Base-by-base conservation (phyloP, 1,140 invertebrate genomes). In the Drosophila kurseongensis region DNA sequence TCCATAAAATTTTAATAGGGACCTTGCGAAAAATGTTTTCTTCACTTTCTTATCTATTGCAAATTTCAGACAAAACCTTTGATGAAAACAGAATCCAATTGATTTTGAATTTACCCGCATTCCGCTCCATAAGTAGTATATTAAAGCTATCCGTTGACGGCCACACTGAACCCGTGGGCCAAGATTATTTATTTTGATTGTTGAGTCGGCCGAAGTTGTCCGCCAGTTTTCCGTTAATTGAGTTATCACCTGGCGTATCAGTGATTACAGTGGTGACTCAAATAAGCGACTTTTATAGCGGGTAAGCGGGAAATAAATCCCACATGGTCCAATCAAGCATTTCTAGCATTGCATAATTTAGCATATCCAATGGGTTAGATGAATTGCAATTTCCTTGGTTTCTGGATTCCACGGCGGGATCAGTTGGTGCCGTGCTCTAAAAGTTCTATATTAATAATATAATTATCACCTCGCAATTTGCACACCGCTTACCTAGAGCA, bases 291-390 rank as follows among this genome's bases (percentile, higher is more conserved):
- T 18, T 40, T 23, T 4, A 41, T 9, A 38, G 27, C 55, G 55
- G n/a, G 40, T 38, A 32, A 73, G 69, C 35, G n/a, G 14, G 7
- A 1, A 52, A 6, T 2, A 12, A 8, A 48, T 10, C 12, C 1
- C n/a, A 5, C 6, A 9, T 12, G 5, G 14, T 32, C 6, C 27
- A 13, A 50, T 27, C 7, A 16, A 48, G 16, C 63, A 66, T 27
- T 29, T 27, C 12, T 13, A 68, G 27, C 69, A 50, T 75, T 75
- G 72, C 72, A 75, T 75, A 75, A 75, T 63, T 75, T 75, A 23
- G n/a, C 72, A 75, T 74, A 54, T 47, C 36, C 18, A 73, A 74
- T 61, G 67, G n/a, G 14, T 29, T 45, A 50, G 8, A 75, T 75
- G 72, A 75, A 18, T 75, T 75, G 72, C 69, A 75, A 38, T 63